Conservation (phyloP, 2,888 invertebrate species). For the Tetrapedia diversipes region DNA sequence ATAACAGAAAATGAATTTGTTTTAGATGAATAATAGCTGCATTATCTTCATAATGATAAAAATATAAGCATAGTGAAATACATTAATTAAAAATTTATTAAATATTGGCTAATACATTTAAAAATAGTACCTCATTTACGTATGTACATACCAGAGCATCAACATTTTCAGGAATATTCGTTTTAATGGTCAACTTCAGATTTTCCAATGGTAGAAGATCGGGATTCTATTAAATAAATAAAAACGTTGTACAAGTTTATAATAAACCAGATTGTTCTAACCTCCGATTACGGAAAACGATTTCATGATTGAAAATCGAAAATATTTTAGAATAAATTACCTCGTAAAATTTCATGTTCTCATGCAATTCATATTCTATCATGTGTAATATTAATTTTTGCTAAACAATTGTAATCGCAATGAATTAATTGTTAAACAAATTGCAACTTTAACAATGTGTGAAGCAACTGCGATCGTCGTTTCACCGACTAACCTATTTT, state of each 20-base stretch:
- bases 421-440: constrained; percentile 16
- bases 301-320: not conserved
- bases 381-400: constrained; percentile 46
- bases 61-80: not conserved
- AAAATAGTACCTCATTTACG: not conserved
- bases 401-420: not conserved
- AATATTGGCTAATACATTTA: not conserved
- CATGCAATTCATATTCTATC: constrained; percentile 60
- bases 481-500: constrained; percentile 16
- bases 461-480: constrained; percentile 4
- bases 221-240: constrained; percentile 73
- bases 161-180: constrained; percentile 84
- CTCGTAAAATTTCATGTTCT: constrained; percentile 62
- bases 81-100: not conserved
- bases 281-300: not conserved
- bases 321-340: constrained; percentile 52
- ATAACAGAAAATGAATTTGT: too few species aligned
- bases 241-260: constrained; percentile 10
- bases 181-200: constrained; percentile 81
- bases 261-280: constrained; percentile 20
- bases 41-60: not conserved
- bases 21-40: not conserved
- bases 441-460: not conserved
- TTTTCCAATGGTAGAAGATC: constrained; percentile 79
- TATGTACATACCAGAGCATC: constrained; percentile 86